These are phyloP conservation scores for Thymallus thymallus DNA, from an alignment of 2,113 vertebrate species.

Conservation along the genomic window DNA sequence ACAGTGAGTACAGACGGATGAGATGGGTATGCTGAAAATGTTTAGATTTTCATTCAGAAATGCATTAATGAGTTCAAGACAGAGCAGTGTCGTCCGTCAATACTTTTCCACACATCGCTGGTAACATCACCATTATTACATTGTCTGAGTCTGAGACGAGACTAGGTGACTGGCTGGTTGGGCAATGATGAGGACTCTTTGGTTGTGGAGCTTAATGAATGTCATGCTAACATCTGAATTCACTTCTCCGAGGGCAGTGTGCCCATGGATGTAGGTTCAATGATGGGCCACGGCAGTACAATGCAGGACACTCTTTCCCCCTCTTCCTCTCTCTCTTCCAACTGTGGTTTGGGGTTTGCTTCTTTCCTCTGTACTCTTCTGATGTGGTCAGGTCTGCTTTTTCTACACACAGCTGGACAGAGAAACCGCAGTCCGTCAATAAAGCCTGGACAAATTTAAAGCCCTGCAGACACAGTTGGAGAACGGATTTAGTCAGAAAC, in stretches of 20 bases:
- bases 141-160: too few species aligned
- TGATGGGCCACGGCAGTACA: background rate
- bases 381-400: slow-evolving; percentile 59
- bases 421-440: slow-evolving; percentile 32
- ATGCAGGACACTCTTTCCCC: background rate
- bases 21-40: slow-evolving; percentile 6
- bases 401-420: slow-evolving; percentile 50
- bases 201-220: background rate
- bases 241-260: background rate
- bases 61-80: background rate
- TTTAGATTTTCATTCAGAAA: background rate
- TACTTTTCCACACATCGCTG: too few species aligned
- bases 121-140: too few species aligned
- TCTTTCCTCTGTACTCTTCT: slow-evolving; percentile 54
- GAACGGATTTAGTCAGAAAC: background rate
- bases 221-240: background rate
- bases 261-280: background rate
- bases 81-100: background rate
- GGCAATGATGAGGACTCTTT: background rate
- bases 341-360: slow-evolving; percentile 29
- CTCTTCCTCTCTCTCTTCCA: slow-evolving; percentile 24
- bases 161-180: too few species aligned
- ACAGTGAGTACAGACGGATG: too few species aligned
- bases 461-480: slow-evolving; percentile 21
- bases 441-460: slow-evolving; percentile 51